These are phyloP conservation scores for Megastigmus dorsalis DNA, from an alignment of 2,888 invertebrate genomes.

Conservation along the genomic window DNA sequence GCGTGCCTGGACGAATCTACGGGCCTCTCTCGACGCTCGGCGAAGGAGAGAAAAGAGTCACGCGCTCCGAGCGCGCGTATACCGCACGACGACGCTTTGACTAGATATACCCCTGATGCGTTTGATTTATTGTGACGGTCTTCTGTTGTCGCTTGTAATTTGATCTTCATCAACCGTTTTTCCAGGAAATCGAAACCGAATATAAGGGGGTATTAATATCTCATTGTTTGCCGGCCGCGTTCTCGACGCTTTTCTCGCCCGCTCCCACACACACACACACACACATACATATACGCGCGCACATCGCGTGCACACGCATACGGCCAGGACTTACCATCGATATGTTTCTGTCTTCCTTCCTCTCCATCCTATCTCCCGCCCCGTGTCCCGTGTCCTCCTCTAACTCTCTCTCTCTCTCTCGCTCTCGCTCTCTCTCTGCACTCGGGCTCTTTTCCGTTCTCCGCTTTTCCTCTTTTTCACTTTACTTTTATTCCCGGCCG, in stretches of 20 bases:
- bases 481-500: constrained; percentile 60
- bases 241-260: constrained; percentile 67
- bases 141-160: constrained; percentile 67
- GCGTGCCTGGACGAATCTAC: not conserved
- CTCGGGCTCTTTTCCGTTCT: too few species aligned
- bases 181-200: constrained; percentile 72
- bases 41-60: too few species aligned
- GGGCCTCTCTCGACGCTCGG: too few species aligned
- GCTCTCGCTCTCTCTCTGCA: constrained; percentile 3
- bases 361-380: not conserved
- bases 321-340: constrained; percentile 67
- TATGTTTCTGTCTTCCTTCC: constrained; percentile 60
- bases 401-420: constrained; percentile 23
- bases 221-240: constrained; percentile 63
- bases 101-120: constrained; percentile 49
- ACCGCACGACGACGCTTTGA: constrained; percentile 5
- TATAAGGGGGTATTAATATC: constrained; percentile 72
- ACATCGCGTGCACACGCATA: constrained; percentile 54
- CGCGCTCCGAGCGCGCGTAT: too few species aligned
- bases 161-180: constrained; percentile 71
- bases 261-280: too few species aligned
- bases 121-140: constrained; percentile 67
- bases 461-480: constrained; percentile 44
- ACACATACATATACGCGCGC: constrained; percentile 34
- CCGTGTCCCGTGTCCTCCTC: not conserved